Percentiles rank a stretch among this genome's conserved stretches.
These are phyloP conservation scores for Drosophila demipolita DNA, from an alignment of 2,888 invertebrate genomes.

Conservation along the genomic window DNA sequence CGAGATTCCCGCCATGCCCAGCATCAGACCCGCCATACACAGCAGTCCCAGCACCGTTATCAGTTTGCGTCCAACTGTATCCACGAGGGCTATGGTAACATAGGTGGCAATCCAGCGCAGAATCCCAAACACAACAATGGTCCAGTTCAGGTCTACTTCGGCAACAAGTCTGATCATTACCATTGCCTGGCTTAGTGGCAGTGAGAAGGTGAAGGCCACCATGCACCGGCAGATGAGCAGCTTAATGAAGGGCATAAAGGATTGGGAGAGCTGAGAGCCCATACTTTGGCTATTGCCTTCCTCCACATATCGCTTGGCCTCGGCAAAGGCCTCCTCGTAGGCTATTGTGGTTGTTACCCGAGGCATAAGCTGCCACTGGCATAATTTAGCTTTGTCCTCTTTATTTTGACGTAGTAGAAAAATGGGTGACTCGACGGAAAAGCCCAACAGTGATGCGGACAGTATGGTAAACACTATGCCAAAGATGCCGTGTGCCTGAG, in stretches of 20 bases:
- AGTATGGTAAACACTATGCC: constrained; percentile 55
- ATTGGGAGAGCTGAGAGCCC: constrained; percentile 29
- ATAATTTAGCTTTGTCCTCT: constrained; percentile 63
- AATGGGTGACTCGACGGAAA: constrained; percentile 74
- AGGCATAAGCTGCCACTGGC: constrained; percentile 46
- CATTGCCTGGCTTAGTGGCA: constrained; percentile 63
- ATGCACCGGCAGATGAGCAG: constrained; percentile 71
- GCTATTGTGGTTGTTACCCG: constrained; percentile 10
- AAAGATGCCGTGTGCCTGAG: constrained; percentile 72
- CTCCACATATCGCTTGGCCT: constrained; percentile 68
- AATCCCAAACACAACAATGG: constrained; percentile 44
- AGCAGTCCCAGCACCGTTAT: constrained; percentile 59
- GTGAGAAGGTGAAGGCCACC: constrained; percentile 75
- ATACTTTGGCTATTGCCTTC: constrained; percentile 48
- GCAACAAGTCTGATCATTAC: background rate
- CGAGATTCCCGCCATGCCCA: constrained; percentile 62
- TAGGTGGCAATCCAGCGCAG: constrained; percentile 68
- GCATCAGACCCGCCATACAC: constrained; percentile 63
- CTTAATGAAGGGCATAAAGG: constrained; percentile 70
- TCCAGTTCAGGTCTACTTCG: constrained; percentile 44
- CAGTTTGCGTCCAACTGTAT: constrained; percentile 67
- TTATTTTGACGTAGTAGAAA: constrained; percentile 65
- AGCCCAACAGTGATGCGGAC: constrained; percentile 32
- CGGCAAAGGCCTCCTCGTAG: constrained; percentile 52
- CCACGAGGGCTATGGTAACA: constrained; percentile 52